These are phyloP conservation scores for Tychaedon coryphoeus DNA, from an alignment of 2,113 vertebrate species.

Conservation along the genomic window DNA sequence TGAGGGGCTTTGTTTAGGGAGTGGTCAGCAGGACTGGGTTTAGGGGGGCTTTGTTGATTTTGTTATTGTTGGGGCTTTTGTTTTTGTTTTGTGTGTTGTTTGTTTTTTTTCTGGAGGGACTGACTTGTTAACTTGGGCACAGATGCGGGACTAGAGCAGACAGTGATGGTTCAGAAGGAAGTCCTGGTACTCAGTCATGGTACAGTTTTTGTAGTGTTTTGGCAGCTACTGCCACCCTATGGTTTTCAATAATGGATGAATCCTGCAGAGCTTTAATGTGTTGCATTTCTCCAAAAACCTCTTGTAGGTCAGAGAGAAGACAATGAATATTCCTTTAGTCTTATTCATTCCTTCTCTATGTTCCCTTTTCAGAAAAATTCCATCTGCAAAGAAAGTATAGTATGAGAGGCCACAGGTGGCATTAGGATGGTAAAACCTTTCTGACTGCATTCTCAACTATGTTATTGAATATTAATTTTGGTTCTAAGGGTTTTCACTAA, in stretches of 20 bases:
- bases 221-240: conserved; percentile 40
- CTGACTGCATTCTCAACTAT: background rate
- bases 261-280: background rate
- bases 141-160: background rate
- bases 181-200: background rate
- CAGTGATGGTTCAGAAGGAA: background rate
- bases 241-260: conserved; percentile 11
- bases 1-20: rapidly evolving
- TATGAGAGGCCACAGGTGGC: background rate
- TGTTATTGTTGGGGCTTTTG: background rate
- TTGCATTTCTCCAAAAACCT: background rate
- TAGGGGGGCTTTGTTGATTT: background rate
- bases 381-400: background rate
- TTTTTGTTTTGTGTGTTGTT: background rate
- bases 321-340: background rate
- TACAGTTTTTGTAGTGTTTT: background rate
- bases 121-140: background rate
- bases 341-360: background rate
- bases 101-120: background rate
- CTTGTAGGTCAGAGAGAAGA: background rate
- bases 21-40: background rate
- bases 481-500: background rate
- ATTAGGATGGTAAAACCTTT: background rate
- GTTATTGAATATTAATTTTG: conserved; percentile 1
- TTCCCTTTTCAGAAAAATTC: background rate